Evolutionary conservation across 2,113 vertebrate species (phyloP), one percentile per base, ranked within the genome.

Genomic region (Bujurquina vittata): DNA sequence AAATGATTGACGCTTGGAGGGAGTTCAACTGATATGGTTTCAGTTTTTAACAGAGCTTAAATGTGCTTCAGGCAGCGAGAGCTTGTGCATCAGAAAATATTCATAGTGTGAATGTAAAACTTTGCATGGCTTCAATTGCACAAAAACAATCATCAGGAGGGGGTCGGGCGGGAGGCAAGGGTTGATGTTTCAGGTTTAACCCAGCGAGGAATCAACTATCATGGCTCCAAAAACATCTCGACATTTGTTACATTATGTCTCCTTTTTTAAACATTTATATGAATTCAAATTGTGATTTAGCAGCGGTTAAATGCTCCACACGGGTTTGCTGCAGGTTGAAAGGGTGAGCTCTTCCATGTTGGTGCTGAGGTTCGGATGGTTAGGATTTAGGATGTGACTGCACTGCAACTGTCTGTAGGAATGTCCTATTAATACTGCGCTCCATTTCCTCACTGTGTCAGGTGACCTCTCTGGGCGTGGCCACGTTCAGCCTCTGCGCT

Each of bases 401-500:
- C 65, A 31, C 49, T 72, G 6, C 43, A 52, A 52, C 23, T 52
- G 23, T 26, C 7, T 0, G 17, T 52, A 69, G 15, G 31, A 26
- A 29, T 12, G 17, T 10, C 1, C 52, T 29, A 22, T 74, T 74
- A 74, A 35, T 22, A 9, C 10, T 94, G 14, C 54, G 11, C 18
- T 88, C 79, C 72, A 7, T 67, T n/a, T 58, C 10, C 54, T 65
- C 10, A 76, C 61, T 86, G 81, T 23, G 22, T 40, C 89, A 99
- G 98, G 97, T 99, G 26, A 96, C 97, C 0, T 98, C 97, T 0
- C 94, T 99, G 86, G 98, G 98, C 0, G 96, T 99, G 67, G 97
- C 96, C 62, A 99, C 98, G 22, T 99, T 99, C 94, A 98, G 97
- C 87, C 96, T 99, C 62, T 99, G 98, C 0, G 98, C 98, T 1